Conservation (phyloP, 2,888 invertebrate species). For the Alviniconcha strummeri region DNA sequence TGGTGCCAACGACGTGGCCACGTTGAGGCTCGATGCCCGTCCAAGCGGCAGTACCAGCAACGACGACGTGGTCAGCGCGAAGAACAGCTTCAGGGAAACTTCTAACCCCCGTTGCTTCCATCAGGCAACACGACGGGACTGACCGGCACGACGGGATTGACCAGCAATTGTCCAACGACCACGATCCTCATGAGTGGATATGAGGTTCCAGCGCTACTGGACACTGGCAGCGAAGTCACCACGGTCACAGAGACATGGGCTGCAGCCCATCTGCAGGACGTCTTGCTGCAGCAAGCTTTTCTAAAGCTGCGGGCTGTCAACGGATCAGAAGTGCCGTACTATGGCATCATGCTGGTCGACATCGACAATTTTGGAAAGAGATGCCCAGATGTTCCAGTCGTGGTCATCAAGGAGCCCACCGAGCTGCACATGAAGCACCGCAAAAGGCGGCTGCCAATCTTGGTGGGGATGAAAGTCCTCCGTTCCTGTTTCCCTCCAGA, state of each 20-base stretch:
- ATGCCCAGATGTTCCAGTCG: not conserved
- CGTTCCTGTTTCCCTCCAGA: not conserved
- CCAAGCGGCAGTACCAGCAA: not conserved
- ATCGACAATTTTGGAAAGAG: not conserved
- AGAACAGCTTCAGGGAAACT: constrained; percentile 9
- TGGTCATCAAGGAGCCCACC: constrained; percentile 1
- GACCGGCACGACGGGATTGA: not conserved
- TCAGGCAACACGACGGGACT: not conserved
- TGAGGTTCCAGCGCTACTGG: not conserved
- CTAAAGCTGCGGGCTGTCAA: constrained; percentile 12
- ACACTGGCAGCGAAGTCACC: constrained; percentile 20
- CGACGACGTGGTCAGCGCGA: not conserved
- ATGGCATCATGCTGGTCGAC: not conserved
- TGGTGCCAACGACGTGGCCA: not conserved
- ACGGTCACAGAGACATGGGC: not conserved
- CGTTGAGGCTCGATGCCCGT: not conserved
- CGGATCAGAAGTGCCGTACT: constrained; percentile 4
- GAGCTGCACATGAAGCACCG: not conserved
- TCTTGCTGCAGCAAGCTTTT: no score
- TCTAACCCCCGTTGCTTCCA: constrained; percentile 5
- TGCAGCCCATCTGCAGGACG: not conserved
- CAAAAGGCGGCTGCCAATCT: not conserved
- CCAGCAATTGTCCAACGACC: not conserved
- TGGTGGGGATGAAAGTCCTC: constrained; percentile 23
- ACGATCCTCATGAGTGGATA: not conserved